Evolutionary conservation across 2,888 invertebrate genomes (phyloP), one percentile per base, ranked within the genome.

Genomic region (Trypoxylon attenuatum): DNA sequence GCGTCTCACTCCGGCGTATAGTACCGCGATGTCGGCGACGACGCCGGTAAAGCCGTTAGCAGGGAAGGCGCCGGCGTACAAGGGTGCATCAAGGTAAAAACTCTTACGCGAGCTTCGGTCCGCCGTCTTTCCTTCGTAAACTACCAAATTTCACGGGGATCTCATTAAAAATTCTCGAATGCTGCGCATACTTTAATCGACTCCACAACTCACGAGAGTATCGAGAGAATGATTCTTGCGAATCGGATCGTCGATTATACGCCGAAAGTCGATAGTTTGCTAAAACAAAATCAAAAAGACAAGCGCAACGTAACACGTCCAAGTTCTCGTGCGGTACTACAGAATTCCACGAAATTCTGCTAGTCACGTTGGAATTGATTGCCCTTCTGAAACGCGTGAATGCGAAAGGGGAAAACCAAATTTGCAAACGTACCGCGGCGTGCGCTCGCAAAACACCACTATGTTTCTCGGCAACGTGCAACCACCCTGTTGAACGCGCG

Each of bases 401-500:
- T n/a, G n/a, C n/a, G n/a, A 27, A 13, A 13, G 33, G 33, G 1
- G 33, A 13, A 33, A 33, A 33, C 13, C 33, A 10, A 13, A 33
- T 13, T 33, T 10, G 33, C 6, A 0, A 10, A 4, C 8, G 33
- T 10, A 33, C n/a, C 10, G n/a, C n/a, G 13, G 33, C 13, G 33
- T 33, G 33, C 33, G 63, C 74, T 65, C 59, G 55, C 71, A 58
- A 57, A 73, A 73, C 56, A 73, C 61, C 55, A 59, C 61, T 62
- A 51, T 71, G 66, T 71, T 75, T 75, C 67, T 57, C 63, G 65
- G 62, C 70, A 71, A 67, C 71, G 69, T 68, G 77, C 65, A 68
- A 77, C 71, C 75, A 76, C 74, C 77, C 77, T 77, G 77, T 76
- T 77, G 76, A 76, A 69, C 77, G 71, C 69, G 65, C 73, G 65